Base-by-base conservation (phyloP, 2,797 vertebrate species). In the Fistularia tabacaria region DNA sequence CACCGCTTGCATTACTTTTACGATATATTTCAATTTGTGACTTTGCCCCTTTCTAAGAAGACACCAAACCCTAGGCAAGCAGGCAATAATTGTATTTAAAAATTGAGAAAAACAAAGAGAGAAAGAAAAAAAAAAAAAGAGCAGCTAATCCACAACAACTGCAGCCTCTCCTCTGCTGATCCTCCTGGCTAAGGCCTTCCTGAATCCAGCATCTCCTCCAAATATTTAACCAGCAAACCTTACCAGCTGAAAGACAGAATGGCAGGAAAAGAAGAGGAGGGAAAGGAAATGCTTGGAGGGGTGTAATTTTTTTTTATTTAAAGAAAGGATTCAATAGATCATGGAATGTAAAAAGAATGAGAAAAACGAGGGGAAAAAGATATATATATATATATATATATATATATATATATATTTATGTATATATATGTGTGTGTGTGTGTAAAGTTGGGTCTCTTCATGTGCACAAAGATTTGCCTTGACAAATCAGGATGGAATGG, bases 111-210 rank as follows among this genome's bases (percentile, higher is more conserved):
- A 46, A 46, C 74, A 83, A 83, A 65, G 79, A 76, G 71, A 40
- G 8, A 40, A 7, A 40, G 10, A 40, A 9, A 14, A 7, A 14
- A 46, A 46, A 46, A 46, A 46, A 5, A 46, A 73, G 82, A 83
- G 66, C 80, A 76, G 72, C 76, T 83, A 82, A 86, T 85, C 82
- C 79, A 73, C 68, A 85, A 80, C 77, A 79, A 85, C 80, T 82
- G 74, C 76, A 85, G 82, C 61, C 71, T 78, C 74, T 85, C 77
- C 66, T 71, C 66, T 49, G 47, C 61, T 80, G 76, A 84, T 80
- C 82, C 73, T 73, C 53, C 48, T 13, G 62, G 73, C 69, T 80
- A 77, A 80, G 77, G 61, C 65, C 66, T 57, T 67, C 65, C 74
- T 76, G 66, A 54, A 59, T 44, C 49, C 57, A 9, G 57, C 39